A percentile compares a stretch with the other conserved stretches of the same genome.
phyloP scores from a whole-genome alignment of 2,797 vertebrate species.

The Rhincodon typus region DNA sequence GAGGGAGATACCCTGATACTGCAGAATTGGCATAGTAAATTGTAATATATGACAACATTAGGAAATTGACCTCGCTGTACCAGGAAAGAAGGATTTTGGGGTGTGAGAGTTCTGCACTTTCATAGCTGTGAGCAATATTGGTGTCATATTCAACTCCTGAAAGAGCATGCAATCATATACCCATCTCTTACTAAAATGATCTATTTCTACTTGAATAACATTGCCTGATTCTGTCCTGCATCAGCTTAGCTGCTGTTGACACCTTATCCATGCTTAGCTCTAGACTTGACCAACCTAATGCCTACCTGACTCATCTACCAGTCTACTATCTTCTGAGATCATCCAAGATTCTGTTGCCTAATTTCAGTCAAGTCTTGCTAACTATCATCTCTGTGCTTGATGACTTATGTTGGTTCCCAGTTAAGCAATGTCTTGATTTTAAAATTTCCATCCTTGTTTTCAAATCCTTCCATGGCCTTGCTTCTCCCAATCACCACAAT shows the following conservation, averaged over 20 bases:
- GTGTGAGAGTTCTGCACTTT: too few species aligned
- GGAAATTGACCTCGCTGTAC: not conserved
- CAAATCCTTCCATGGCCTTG: not conserved
- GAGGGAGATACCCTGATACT: not conserved
- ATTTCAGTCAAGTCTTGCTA: not conserved
- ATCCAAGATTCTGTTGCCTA: not conserved
- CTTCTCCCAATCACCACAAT: not conserved
- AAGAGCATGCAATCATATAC: not conserved
- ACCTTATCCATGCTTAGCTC: not conserved
- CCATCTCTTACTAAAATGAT: not conserved
- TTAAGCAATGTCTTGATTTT: not conserved
- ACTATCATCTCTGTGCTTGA: not conserved
- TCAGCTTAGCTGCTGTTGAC: not conserved
- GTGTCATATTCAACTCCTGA: not conserved
- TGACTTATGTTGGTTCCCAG: not conserved
- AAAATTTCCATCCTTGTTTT: not conserved
- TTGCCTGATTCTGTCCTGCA: not conserved
- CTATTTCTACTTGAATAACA: not conserved
- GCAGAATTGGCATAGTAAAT: not conserved
- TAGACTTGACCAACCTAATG: too few species aligned
- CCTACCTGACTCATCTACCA: too few species aligned
- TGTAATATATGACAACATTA: not conserved
- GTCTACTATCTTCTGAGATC: not conserved
- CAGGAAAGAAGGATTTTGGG: not conserved
- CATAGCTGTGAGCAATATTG: not conserved